phyloP scores from a whole-genome alignment of 2,888 invertebrate species.

The Latrodectus elegans region DNA sequence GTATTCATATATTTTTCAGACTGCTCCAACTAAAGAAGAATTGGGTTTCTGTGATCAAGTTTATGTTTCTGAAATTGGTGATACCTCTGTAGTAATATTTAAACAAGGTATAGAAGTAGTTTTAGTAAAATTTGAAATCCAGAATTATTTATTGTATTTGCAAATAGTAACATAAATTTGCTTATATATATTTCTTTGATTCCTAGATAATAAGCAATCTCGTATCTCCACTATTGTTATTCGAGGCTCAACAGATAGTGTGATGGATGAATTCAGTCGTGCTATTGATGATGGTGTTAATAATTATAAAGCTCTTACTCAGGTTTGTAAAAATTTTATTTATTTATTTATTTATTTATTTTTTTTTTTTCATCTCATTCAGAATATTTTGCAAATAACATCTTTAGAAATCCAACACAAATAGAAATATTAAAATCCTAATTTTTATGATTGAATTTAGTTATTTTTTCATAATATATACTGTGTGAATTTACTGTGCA shows the following conservation, averaged over 20 bases:
- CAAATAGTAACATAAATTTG: background rate
- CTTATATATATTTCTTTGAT: background rate
- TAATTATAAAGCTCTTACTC: conserved; percentile 93
- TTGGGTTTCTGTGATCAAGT: conserved; percentile 93
- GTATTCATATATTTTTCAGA: conserved; percentile 74
- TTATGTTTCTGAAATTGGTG: conserved; percentile 93
- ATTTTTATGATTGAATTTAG: background rate
- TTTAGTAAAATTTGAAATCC: background rate
- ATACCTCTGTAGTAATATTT: conserved; percentile 95
- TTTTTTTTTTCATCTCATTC: background rate
- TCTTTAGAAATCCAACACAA: background rate
- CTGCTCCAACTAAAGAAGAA: conserved; percentile 89
- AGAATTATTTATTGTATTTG: background rate
- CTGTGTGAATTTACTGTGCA: no score
- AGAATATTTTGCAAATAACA: background rate
- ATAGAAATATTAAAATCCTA: background rate
- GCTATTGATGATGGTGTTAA: conserved; percentile 99
- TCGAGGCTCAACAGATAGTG: conserved; percentile 96
- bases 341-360: background rate
- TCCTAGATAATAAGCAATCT: conserved; percentile 82
- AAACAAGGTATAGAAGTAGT: conserved; percentile 79
- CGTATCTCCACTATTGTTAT: conserved; percentile 94
- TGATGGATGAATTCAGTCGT: conserved; percentile 98
- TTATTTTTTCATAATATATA: background rate
- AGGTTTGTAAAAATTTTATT: conserved; percentile 76